Conservation (phyloP, 2,888 invertebrate genomes). For the Synanthedon andrenaeformis region DNA sequence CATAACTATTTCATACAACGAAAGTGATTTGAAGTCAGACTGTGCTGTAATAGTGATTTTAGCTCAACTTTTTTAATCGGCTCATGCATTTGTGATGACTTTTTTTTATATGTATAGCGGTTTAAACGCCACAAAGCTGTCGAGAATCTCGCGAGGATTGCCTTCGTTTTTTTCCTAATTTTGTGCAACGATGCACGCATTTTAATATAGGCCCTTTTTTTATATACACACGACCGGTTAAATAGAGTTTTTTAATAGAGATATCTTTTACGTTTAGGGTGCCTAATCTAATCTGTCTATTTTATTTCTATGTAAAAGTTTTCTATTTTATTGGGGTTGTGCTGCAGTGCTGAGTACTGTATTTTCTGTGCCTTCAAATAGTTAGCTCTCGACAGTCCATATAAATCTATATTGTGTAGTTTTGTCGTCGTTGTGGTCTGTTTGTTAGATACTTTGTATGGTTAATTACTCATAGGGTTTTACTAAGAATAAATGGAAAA, state of each 20-base stretch:
- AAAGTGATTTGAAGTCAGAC: slow-evolving; percentile 46
- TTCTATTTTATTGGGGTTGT: slow-evolving; percentile 35
- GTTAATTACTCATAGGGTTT: too few relatives aligned
- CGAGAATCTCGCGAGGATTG: slow-evolving; percentile 6
- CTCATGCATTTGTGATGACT: slow-evolving; percentile 3
- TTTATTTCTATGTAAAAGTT: slow-evolving; percentile 11
- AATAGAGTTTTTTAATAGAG: too few relatives aligned
- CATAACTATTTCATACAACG: slow-evolving; percentile 53
- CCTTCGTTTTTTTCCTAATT: slow-evolving; percentile 2
- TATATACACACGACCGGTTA: too few relatives aligned
- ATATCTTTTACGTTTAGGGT: not conserved
- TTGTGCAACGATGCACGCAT: too few relatives aligned
- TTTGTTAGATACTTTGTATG: slow-evolving; percentile 14
- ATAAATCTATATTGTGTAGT: slow-evolving; percentile 12
- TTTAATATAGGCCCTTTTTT: too few relatives aligned
- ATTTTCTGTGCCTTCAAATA: slow-evolving; percentile 55
- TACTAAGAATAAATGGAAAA: too few relatives aligned
- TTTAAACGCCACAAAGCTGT: slow-evolving; percentile 5
- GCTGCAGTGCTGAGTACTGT: slow-evolving; percentile 38
- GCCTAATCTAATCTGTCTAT: slow-evolving; percentile 1
- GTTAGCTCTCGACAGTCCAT: slow-evolving; percentile 45
- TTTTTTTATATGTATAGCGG: slow-evolving; percentile 2
- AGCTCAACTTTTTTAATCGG: slow-evolving; percentile 7
- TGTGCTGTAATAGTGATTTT: slow-evolving; percentile 1
- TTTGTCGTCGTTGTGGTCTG: slow-evolving; percentile 25